Evolutionary conservation across 1,140 invertebrate genomes (phyloP).

Genomic region (Drosophila bifasciata): DNA sequence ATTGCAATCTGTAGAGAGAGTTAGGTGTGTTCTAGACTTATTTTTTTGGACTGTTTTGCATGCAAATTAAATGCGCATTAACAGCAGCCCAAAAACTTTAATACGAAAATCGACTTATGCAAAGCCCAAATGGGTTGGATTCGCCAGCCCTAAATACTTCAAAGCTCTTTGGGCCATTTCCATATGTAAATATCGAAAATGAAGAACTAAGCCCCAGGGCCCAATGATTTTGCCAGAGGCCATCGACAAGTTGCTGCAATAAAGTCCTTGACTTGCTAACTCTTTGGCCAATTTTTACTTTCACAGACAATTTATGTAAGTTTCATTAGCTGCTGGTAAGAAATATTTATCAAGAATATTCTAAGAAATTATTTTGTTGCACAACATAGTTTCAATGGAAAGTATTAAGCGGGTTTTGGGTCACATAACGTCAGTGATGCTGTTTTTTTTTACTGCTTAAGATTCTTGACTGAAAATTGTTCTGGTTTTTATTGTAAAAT

Average conservation of each 20-base stretch:
- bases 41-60: constrained; percentile 52
- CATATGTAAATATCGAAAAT: constrained; percentile 48
- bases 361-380: no score
- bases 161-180: constrained; percentile 51
- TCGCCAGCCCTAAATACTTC: constrained; percentile 28
- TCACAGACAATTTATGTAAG: background rate
- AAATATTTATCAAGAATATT: no score
- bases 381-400: no score
- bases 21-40: constrained; percentile 48
- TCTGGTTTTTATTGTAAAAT: no score
- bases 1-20: constrained; percentile 23
- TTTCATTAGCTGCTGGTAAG: background rate
- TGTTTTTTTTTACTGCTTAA: no score
- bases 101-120: constrained; percentile 60
- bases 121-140: constrained; percentile 60
- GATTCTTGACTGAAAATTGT: no score
- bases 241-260: constrained; percentile 2
- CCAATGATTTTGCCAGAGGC: constrained; percentile 1
- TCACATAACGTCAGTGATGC: no score
- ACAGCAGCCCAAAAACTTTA: constrained; percentile 54
- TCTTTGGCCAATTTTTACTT: background rate
- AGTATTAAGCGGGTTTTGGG: no score
- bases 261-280: background rate
- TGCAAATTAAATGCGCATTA: constrained; percentile 74
- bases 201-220: constrained; percentile 2